These are phyloP conservation scores for Opisthocomus hoazin DNA, from an alignment of 2,113 vertebrate species.

Conservation along the genomic window DNA sequence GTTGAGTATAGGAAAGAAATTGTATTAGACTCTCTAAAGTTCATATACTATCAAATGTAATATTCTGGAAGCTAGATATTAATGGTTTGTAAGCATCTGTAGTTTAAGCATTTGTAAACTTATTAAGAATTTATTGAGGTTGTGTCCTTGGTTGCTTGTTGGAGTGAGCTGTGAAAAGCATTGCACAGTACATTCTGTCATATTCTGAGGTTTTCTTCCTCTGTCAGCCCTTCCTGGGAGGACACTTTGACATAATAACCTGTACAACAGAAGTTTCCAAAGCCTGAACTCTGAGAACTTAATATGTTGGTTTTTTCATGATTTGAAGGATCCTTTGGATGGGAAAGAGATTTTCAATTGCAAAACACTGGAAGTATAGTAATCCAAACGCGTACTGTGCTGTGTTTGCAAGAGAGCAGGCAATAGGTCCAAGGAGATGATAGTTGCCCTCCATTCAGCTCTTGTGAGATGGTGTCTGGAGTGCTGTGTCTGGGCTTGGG, in stretches of 20 bases:
- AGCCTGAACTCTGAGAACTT: not conserved
- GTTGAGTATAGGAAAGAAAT: not conserved
- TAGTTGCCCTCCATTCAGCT: not conserved
- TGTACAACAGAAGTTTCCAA: not conserved
- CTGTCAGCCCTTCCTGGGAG: not conserved
- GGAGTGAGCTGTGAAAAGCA: not conserved
- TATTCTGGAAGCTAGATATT: not conserved
- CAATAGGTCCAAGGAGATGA: not conserved
- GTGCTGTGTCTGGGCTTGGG: not conserved
- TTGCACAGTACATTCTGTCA: not conserved
- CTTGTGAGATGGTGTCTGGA: not conserved
- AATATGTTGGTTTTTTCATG: not conserved
- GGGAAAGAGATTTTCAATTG: not conserved
- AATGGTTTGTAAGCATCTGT: not conserved
- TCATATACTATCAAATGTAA: not conserved
- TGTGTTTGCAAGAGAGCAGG: not conserved
- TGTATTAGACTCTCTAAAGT: not conserved
- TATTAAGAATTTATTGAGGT: conserved; percentile 46
- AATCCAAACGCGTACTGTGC: fast-evolving
- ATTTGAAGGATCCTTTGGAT: not conserved
- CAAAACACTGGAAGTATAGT: not conserved
- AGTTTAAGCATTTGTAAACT: conserved; percentile 5
- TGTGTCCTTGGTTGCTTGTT: conserved; percentile 18
- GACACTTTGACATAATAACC: not conserved
- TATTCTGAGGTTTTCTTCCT: not conserved